Evolutionary conservation across 2,888 invertebrate genomes (phyloP), one percentile per base, ranked within the genome.

Genomic region (Acrobasis consociella): DNA sequence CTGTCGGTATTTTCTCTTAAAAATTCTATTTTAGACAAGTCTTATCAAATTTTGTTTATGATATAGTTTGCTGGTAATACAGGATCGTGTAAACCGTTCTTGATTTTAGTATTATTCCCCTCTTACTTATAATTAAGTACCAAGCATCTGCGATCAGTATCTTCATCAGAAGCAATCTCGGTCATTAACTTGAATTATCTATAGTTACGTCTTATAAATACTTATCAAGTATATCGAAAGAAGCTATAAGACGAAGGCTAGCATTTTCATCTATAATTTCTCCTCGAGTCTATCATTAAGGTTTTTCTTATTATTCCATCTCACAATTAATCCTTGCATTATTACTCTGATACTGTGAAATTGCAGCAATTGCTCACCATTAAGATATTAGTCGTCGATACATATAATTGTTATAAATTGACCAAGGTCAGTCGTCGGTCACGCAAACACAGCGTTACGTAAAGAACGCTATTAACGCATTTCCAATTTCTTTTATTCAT

Each of bases 371-470:
- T 49, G 31, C 1, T 49, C 9, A 9, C 58, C 9, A 46, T 31
- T 22, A 31, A 22, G 58, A 13, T 46, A 49, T 49, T 58, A 37
- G 17, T 22, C 9, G 49, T 49, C 49, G 49, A 58, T 58, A 52
- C 52, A 52, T 46, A 58, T 58, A 49, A 58, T 31, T 58, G 58
- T 22, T 58, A 49, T 49, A 31, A 58, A 58, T 58, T 58, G 58
- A 3, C 11, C 46, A 15, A 58, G 49, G 58, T 58, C 49, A n/a
- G 49, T 17, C 42, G 17, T n/a, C 58, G 49, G 58, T 58, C 58
- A 58, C 49, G 58, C 22, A 13, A 53, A 46, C 46, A n/a, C 46
- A n/a, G 46, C 15, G 53, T 37, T 37, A 37, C 53, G 53, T 37
- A 37, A 53, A 53, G 53, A 38, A 37, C 53, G 53, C 13, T n/a